phyloP scores from a whole-genome alignment of 2,797 vertebrate genomes.

The Crypturellus tataupa region DNA sequence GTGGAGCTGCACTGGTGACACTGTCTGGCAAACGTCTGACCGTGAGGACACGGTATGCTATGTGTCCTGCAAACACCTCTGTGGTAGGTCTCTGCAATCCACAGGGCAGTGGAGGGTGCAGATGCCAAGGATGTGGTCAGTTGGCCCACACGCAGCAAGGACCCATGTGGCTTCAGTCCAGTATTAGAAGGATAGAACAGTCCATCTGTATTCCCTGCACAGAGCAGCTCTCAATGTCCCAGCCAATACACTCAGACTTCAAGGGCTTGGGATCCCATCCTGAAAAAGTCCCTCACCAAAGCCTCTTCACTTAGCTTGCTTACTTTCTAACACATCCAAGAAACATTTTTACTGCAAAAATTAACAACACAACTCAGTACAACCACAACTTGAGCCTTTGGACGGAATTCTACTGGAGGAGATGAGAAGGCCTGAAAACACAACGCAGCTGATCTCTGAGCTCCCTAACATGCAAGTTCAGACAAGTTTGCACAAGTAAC shows the following conservation, averaged over 20 bases:
- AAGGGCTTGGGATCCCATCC: background rate
- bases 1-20: background rate
- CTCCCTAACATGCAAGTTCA: background rate
- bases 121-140: background rate
- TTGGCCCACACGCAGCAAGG: background rate
- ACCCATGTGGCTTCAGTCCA: background rate
- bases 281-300: background rate
- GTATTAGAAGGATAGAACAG: background rate
- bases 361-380: background rate
- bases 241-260: background rate
- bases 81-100: background rate
- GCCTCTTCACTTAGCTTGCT: background rate
- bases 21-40: background rate
- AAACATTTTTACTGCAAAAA: background rate
- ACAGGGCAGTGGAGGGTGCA: background rate
- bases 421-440: background rate
- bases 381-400: background rate
- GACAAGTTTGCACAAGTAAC: background rate
- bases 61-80: background rate
- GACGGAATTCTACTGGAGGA: background rate
- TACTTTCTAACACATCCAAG: background rate
- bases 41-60: background rate
- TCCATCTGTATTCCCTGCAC: background rate
- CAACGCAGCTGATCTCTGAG: background rate
- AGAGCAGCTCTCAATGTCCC: background rate